phyloP scores from a whole-genome alignment of 2,113 vertebrate genomes.

The Parus major region DNA sequence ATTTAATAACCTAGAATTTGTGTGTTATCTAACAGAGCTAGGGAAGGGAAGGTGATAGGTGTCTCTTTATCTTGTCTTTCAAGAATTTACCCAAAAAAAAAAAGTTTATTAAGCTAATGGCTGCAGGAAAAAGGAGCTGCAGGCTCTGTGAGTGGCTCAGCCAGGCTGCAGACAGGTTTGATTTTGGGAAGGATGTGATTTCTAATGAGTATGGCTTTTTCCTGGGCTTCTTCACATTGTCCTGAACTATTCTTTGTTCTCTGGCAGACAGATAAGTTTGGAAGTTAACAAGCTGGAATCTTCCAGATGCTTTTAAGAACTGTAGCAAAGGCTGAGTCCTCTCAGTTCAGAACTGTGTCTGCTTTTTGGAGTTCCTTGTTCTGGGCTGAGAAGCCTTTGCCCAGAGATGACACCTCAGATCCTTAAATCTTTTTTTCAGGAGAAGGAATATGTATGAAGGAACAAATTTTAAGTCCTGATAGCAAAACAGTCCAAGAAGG shows the following conservation, averaged over 20 bases:
- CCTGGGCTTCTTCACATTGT: not conserved
- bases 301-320: not conserved
- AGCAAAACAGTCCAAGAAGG: not conserved
- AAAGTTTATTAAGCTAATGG: not conserved
- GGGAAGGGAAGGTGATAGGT: not conserved
- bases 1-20: not conserved
- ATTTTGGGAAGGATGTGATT: not conserved
- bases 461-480: not conserved
- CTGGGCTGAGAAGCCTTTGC: not conserved
- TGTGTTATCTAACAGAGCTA: not conserved
- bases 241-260: not conserved
- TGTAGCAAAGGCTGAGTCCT: not conserved
- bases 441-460: not conserved
- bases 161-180: not conserved
- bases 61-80: not conserved
- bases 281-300: slow-evolving; percentile 31
- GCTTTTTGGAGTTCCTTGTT: not conserved
- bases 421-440: not conserved
- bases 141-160: not conserved
- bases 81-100: not conserved
- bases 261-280: not conserved
- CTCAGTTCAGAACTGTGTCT: not conserved
- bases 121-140: not conserved
- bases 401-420: not conserved
- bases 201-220: slow-evolving; percentile 21